Percentiles rank a stretch among this genome's conserved stretches.
These are phyloP conservation scores for Philaenus spumarius DNA, from an alignment of 1,140 invertebrate species.

Conservation along the genomic window DNA sequence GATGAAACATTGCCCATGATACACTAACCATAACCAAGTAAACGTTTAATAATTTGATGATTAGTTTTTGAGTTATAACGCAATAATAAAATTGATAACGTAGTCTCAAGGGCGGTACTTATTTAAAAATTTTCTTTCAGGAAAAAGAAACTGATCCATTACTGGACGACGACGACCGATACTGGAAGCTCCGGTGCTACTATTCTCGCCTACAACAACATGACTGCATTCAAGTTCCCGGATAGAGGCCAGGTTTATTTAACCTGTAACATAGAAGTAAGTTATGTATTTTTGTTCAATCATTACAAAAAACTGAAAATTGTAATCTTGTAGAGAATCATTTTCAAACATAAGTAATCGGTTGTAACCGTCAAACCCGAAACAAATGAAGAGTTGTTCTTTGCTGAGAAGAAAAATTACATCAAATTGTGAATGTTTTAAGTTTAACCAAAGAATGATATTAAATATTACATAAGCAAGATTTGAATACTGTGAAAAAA, in stretches of 20 bases:
- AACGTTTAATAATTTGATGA: too few relatives aligned
- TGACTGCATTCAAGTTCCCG: slow-evolving; percentile 66
- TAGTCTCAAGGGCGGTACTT: too few relatives aligned
- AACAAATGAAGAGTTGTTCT: too few relatives aligned
- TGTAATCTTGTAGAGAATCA: background rate
- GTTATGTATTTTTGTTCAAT: background rate
- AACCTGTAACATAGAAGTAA: slow-evolving; percentile 66
- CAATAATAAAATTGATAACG: too few relatives aligned
- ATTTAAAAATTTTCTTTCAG: slow-evolving; percentile 43
- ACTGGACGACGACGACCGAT: slow-evolving; percentile 53
- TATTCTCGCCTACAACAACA: slow-evolving; percentile 56
- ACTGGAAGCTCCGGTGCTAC: slow-evolving; percentile 51
- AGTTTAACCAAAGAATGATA: too few relatives aligned
- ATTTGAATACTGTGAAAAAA: too few relatives aligned
- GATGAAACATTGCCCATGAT: too few relatives aligned
- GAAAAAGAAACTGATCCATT: slow-evolving; percentile 57
- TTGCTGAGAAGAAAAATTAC: too few relatives aligned
- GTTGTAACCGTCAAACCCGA: background rate
- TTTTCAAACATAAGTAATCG: background rate
- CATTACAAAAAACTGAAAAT: background rate
- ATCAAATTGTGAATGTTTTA: too few relatives aligned
- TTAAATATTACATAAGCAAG: too few relatives aligned
- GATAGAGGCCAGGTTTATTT: slow-evolving; percentile 62
- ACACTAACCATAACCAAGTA: too few relatives aligned
- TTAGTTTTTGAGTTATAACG: too few relatives aligned